Percentiles rank a stretch among this genome's conserved stretches.
phyloP scores from a whole-genome alignment of 2,888 invertebrate genomes.

The Heliconius cydno region DNA sequence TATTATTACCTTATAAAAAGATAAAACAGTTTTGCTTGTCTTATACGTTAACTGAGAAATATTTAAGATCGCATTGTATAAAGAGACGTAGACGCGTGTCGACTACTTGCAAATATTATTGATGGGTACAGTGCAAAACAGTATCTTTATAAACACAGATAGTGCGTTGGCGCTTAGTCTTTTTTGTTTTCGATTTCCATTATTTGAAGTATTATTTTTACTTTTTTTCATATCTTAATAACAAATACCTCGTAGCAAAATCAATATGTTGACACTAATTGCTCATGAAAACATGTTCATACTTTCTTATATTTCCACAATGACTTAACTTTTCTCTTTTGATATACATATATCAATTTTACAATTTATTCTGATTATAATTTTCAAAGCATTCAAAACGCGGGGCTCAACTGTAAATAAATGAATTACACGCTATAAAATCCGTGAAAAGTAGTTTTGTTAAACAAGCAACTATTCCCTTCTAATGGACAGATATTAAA shows the following conservation, averaged over 20 bases:
- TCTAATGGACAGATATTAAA: constrained; percentile 6
- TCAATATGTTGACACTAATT: too few relatives aligned
- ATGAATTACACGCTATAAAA: not conserved
- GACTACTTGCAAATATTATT: constrained; percentile 54
- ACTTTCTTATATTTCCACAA: too few relatives aligned
- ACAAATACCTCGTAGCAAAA: not conserved
- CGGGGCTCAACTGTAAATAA: not conserved
- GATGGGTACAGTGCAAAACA: constrained; percentile 54
- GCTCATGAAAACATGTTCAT: too few relatives aligned
- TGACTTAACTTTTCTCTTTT: too few relatives aligned
- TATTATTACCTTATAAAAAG: not conserved
- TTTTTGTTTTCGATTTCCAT: not conserved
- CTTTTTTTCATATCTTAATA: not conserved
- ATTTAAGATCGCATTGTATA: constrained; percentile 37
- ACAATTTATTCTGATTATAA: not conserved
- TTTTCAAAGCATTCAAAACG: not conserved
- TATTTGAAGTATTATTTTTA: not conserved
- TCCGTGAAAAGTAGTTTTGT: not conserved
- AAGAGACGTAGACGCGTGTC: constrained; percentile 47
- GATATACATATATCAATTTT: too few relatives aligned
- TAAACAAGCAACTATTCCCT: constrained; percentile 8
- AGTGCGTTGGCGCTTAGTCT: not conserved
- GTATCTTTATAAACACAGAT: constrained; percentile 45
- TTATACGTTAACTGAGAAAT: not conserved
- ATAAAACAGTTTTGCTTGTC: not conserved